phyloP scores from a whole-genome alignment of 2,113 vertebrate genomes.

The Microtus montanus region DNA sequence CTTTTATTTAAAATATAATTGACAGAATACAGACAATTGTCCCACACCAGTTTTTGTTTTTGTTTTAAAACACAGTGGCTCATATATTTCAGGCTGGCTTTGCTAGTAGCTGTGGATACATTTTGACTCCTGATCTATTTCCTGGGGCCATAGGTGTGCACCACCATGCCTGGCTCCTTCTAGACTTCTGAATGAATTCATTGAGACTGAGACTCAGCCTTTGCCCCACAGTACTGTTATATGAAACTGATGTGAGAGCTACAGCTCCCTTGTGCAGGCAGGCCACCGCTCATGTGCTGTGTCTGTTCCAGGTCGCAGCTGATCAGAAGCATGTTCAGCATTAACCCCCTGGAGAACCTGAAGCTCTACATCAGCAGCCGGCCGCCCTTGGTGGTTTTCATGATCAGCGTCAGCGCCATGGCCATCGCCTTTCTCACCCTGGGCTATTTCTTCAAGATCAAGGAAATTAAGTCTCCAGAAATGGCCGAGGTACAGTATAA shows the following conservation, averaged over 20 bases:
- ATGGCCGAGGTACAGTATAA: conserved; percentile 91
- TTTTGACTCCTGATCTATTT: not conserved
- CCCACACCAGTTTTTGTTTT: no score
- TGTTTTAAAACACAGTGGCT: not conserved
- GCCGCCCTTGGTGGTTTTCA: conserved; percentile 97
- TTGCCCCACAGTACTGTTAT: not conserved
- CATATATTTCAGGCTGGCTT: not conserved
- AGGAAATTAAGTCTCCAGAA: conserved; percentile 98
- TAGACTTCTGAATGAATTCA: conserved; percentile 7
- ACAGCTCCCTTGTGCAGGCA: not conserved
- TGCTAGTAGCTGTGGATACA: not conserved
- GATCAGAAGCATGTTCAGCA: conserved; percentile 87
- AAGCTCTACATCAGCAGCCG: conserved; percentile 95
- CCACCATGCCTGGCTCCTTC: no score
- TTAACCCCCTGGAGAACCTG: conserved; percentile 97
- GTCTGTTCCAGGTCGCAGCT: conserved; percentile 81
- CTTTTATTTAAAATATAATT: no score
- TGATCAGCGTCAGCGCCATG: conserved; percentile 98
- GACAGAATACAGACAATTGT: no score
- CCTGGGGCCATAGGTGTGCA: not conserved
- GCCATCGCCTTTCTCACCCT: conserved; percentile 98
- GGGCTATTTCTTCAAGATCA: conserved; percentile 99
- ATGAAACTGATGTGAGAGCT: not conserved
- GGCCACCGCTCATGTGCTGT: not conserved
- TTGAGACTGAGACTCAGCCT: not conserved